Conservation (phyloP, 1,140 invertebrate species). For the Trachymyrmex cornetzi region DNA sequence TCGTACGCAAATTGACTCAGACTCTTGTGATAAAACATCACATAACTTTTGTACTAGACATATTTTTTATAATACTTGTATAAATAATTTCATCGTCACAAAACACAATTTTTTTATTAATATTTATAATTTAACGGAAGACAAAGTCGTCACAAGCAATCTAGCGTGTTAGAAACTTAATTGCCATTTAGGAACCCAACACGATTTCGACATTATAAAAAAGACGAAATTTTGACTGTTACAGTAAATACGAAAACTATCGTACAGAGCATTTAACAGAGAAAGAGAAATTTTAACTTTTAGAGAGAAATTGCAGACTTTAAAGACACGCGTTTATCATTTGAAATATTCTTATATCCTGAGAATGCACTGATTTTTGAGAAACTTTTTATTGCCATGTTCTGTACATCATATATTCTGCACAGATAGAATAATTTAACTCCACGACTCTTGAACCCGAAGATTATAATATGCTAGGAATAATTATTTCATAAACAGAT, state of each 20-base stretch:
- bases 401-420: not conserved
- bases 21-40: not conserved
- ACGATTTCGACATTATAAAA: not conserved
- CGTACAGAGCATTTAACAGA: not conserved
- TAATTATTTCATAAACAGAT: not conserved
- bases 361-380: not conserved
- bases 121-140: slow-evolving; percentile 10
- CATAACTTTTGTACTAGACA: not conserved
- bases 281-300: too few species aligned
- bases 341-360: not conserved
- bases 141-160: not conserved
- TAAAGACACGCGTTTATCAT: not conserved
- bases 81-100: not conserved
- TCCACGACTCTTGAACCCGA: not conserved
- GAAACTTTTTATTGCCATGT: not conserved
- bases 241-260: not conserved
- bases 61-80: not conserved
- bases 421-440: not conserved
- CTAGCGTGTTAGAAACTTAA: not conserved
- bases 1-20: not conserved
- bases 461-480: not conserved
- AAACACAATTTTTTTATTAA: not conserved
- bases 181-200: not conserved
- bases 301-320: not conserved
- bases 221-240: not conserved